Base-by-base conservation (phyloP, 2,888 invertebrate genomes). In the Cinara cedri region DNA sequence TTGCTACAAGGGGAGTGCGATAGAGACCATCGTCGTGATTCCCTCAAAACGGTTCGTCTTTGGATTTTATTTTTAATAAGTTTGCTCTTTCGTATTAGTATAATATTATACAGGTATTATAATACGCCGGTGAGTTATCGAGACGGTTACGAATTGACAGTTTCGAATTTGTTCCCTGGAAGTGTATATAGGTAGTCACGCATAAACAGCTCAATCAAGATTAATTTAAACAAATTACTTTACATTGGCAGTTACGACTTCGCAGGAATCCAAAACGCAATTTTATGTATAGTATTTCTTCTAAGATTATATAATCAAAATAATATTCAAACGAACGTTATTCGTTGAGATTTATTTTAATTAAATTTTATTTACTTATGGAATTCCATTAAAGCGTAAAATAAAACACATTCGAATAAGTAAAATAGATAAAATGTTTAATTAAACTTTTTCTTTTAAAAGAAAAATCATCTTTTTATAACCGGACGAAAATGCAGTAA, bases 351-450 rank as follows among this genome's bases (percentile, higher is more conserved):
- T n/a, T 3, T 21, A 21, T 60, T 60, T 60, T 60, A 60, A 60
- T 60, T 34, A 60, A 60, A 60, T 60, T 60, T 60, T 9, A 3
- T 1, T 34, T 21, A 3, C 10, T 11, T 34, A n/a, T 60, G 34
- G 9, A 16, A 34, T 60, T 9, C 34, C 1, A 8, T n/a, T 34
- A 60, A 11, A 55, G 19, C 55, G 11, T 11, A 21, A 21, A 55
- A 55, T 21, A 60, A 34, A 16, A 6, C 34, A 1, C 60, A 34
- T 60, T 34, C 2, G n/a, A 34, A 60, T 34, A 34, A 34, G 34
- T 65, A 13, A 65, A 46, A 13, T 14, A 65, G 13, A 60, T 46
- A 42, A 65, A 65, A 65, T 13, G 6, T 65, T 60, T 60, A 60
- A 44, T 21, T 13, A 21, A 21, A 46, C 11, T 13, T n/a, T 26